Conservation (phyloP, 2,113 vertebrate species). For the Synodontis membranacea region DNA sequence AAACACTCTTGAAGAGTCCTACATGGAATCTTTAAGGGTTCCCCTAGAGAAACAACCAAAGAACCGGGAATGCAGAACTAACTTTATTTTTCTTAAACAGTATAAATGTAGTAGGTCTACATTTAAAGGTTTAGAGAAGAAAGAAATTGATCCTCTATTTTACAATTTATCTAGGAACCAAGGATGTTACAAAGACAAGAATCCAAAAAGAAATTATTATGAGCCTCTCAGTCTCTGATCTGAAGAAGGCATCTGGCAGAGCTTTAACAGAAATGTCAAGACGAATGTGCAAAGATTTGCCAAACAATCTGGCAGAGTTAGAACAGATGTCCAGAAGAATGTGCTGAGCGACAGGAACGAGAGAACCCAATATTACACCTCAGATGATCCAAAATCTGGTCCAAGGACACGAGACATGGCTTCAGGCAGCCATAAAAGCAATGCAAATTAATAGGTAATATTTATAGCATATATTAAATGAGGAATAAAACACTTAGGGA, state of each 20-base stretch:
- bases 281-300: not conserved
- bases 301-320: not conserved
- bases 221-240: not conserved
- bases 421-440: not conserved
- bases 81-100: not conserved
- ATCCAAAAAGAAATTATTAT: not conserved
- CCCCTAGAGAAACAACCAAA: not conserved
- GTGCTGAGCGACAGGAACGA: not conserved
- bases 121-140: not conserved
- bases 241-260: not conserved
- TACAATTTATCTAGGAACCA: not conserved
- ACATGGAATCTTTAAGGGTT: not conserved
- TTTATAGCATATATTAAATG: not conserved
- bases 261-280: not conserved
- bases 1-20: not conserved
- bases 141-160: not conserved
- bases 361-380: not conserved
- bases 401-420: not conserved
- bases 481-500: not conserved
- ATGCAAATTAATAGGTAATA: not conserved
- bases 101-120: no score
- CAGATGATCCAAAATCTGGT: not conserved
- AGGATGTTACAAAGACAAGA: not conserved
- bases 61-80: not conserved
- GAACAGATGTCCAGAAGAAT: not conserved